Base-by-base conservation (phyloP, 2,113 vertebrate species). In the Condylura cristata region DNA sequence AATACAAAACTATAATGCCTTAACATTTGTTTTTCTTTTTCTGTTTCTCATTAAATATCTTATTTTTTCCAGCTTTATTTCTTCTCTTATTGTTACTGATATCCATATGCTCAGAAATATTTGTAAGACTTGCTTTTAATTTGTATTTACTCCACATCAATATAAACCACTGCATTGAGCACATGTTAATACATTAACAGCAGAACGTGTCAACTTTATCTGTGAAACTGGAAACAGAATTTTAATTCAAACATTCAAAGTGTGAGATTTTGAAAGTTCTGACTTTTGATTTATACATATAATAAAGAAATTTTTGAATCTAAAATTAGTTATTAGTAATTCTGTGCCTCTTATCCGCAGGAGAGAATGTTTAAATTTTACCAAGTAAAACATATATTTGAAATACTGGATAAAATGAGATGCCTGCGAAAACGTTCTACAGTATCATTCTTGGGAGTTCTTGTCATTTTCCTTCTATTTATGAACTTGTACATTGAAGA, bases 401-500 rank as follows among this genome's bases (percentile, higher is more conserved):
- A 99, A 99, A 98, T 98, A 98, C 95, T 99, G 97, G 99, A 99
- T 98, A 99, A 99, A 98, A 99, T 99, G 99, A 99, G 99, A 98
- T 99, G 99, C 98, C 98, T 99, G 97, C 98, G 99, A 97, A 99
- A 99, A 97, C 99, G 99, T 95, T 99, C 99, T 92, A 98, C 99
- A 44, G 99, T 99, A n/a, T 99, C 99, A 1, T 99, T 99, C 97
- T 98, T 99, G 60, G 99, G 99, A 95, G 98, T 99, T 96, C 99
- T 99, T 97, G 99, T 99, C 81, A 98, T 99, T 97, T 99, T 99
- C 92, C 98, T 99, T 96, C 98, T 99, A 82, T 99, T 99, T 97
- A 98, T 99, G 97, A 99, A 99, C 95, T 98, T 99, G 89, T 99
- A 99, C 97, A 99, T 99, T 89, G 99, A 99, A 98, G 99, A 99